A percentile compares a stretch with the other conserved stretches of the same genome.
Evolutionary conservation across 2,113 vertebrate species (phyloP).

Genomic region (Phrynosoma blainvillii): DNA sequence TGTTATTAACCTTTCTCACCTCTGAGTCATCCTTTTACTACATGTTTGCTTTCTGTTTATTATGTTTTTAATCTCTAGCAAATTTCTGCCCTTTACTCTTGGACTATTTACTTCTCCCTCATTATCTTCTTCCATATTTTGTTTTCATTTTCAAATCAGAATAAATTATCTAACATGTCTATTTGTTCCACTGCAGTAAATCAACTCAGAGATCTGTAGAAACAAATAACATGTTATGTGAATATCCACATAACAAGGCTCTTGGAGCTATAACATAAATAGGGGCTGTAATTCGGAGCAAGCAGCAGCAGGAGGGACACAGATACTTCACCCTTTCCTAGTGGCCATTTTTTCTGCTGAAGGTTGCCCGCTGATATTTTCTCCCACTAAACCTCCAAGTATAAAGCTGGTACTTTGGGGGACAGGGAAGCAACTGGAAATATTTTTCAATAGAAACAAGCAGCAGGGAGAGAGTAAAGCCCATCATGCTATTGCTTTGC

Average conservation of each 20-base stretch:
- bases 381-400: background rate
- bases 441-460: background rate
- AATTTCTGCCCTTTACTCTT: background rate
- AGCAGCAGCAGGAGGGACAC: background rate
- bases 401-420: too few species aligned
- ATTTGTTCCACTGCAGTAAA: background rate
- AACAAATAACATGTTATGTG: background rate
- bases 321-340: background rate
- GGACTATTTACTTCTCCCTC: background rate
- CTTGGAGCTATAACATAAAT: background rate
- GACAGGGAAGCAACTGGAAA: background rate
- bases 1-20: background rate
- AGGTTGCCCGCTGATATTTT: background rate
- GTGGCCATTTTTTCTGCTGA: background rate
- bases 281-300: background rate
- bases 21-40: background rate
- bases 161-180: background rate
- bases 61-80: background rate
- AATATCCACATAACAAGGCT: background rate
- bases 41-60: background rate
- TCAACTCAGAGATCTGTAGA: slow-evolving; percentile 1
- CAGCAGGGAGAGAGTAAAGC: background rate
- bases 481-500: background rate
- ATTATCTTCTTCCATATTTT: background rate
- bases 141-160: background rate